phyloP scores from a whole-genome alignment of 2,888 invertebrate species.

The Thymelicus lineola region DNA sequence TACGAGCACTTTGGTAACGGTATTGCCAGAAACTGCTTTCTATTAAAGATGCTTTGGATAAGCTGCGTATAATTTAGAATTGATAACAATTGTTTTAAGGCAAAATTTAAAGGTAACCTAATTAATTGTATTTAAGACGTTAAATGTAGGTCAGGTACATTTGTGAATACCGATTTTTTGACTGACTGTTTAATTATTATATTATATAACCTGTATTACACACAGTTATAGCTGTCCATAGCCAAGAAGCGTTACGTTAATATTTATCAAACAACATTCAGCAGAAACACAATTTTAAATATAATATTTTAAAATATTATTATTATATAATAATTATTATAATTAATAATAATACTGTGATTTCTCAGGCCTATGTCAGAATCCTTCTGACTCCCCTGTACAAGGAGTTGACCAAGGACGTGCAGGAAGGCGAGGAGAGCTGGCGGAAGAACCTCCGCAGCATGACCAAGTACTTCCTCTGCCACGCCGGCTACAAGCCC shows the following conservation, averaged over 20 bases:
- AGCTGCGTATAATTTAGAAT: background rate
- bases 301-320: no score
- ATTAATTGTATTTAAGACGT: no score
- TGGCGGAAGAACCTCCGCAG: conserved; percentile 89
- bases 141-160: no score
- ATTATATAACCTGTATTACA: no score
- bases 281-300: background rate
- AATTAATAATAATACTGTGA: conserved; percentile 4
- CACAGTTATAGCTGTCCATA: no score
- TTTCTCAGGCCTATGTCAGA: conserved; percentile 87
- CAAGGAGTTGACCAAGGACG: conserved; percentile 85
- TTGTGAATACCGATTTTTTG: no score
- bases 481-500: conserved; percentile 90
- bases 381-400: conserved; percentile 89
- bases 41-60: background rate
- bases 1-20: background rate
- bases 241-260: no score
- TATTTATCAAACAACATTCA: background rate
- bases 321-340: no score
- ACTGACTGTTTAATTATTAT: no score
- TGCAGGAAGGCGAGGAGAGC: conserved; percentile 84
- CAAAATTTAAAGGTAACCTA: no score
- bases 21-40: background rate
- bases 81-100: no score
- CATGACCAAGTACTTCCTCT: conserved; percentile 89